Percentiles rank a stretch among this genome's conserved stretches.
Conservation (phyloP, 2,797 vertebrate genomes). For the Morus bassanus region DNA sequence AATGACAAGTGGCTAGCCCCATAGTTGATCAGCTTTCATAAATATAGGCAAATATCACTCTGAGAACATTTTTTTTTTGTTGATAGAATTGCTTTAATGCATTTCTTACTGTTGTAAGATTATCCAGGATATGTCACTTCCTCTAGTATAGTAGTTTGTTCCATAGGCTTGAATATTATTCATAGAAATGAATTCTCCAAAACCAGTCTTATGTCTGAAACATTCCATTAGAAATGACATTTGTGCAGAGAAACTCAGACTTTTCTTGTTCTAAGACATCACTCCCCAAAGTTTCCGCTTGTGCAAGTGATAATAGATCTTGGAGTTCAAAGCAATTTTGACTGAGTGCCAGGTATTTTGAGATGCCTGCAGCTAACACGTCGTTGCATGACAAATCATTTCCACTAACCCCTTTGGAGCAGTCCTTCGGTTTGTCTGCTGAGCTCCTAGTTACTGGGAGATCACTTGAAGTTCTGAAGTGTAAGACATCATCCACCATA, state of each 20-base stretch:
- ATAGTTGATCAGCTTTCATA: background rate
- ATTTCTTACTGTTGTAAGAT: background rate
- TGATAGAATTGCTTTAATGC: background rate
- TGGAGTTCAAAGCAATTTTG: conserved; percentile 21
- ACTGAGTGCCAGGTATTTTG: background rate
- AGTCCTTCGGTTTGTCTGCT: background rate
- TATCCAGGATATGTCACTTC: background rate
- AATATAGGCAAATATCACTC: background rate
- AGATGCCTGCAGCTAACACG: background rate
- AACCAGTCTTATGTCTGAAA: background rate
- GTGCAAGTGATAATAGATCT: background rate
- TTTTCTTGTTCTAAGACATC: background rate
- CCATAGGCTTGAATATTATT: background rate
- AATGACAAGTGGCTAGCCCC: background rate
- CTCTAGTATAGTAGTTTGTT: background rate
- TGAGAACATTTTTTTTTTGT: background rate
- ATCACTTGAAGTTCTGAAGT: background rate
- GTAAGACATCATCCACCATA: background rate
- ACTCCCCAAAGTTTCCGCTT: background rate
- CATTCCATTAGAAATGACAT: background rate
- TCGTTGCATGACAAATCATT: background rate
- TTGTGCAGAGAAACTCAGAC: background rate
- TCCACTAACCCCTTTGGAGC: background rate
- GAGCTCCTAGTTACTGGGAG: background rate
- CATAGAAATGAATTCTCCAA: background rate